These are phyloP conservation scores for Grus americana DNA, from an alignment of 2,113 vertebrate species.

Conservation along the genomic window DNA sequence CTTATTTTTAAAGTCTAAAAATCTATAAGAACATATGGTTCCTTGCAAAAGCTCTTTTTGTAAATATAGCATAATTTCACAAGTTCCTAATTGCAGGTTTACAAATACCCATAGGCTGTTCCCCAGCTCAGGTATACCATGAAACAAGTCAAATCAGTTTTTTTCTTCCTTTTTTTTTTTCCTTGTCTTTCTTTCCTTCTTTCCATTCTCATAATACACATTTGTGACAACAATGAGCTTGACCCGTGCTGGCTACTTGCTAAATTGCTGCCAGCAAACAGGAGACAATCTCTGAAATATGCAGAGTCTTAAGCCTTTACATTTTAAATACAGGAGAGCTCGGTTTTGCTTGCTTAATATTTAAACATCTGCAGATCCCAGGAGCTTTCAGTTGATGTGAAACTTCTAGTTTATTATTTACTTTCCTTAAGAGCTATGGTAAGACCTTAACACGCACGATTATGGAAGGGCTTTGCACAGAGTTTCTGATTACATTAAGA, in stretches of 20 bases:
- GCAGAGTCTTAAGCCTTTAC: background rate
- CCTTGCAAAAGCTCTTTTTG: background rate
- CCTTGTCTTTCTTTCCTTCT: background rate
- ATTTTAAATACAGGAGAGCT: background rate
- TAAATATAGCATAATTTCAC: background rate
- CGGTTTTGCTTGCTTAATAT: background rate
- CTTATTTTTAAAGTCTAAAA: background rate
- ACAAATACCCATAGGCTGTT: background rate
- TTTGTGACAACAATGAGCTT: background rate
- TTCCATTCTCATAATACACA: background rate
- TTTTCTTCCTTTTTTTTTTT: too few relatives aligned
- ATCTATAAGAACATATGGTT: background rate
- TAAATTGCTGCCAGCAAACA: background rate
- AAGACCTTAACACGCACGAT: background rate
- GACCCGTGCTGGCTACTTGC: background rate
- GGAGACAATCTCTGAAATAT: background rate
- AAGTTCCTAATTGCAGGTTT: rapidly evolving
- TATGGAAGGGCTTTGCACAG: background rate
- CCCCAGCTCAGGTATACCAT: background rate
- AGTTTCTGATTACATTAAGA: background rate
- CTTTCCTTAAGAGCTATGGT: background rate
- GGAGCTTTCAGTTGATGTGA: background rate
- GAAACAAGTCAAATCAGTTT: background rate
- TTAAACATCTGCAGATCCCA: background rate
- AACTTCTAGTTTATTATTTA: background rate